Percentiles rank a stretch among this genome's conserved stretches.
These are phyloP conservation scores for Peromyscus eremicus DNA, from an alignment of 2,797 vertebrate species.

Conservation along the genomic window DNA sequence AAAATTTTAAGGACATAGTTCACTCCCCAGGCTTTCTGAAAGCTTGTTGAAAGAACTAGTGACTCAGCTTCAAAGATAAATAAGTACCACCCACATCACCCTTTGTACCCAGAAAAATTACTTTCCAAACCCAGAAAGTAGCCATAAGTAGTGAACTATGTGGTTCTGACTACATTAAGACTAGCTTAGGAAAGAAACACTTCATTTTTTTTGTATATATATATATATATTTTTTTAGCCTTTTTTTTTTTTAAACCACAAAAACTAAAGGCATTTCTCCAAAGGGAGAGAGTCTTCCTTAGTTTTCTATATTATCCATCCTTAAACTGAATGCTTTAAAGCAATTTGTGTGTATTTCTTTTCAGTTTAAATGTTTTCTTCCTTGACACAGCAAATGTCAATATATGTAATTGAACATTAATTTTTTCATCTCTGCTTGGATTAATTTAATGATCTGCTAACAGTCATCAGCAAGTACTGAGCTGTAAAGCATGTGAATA, in stretches of 20 bases:
- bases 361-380: slow-evolving; percentile 17
- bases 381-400: not conserved
- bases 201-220: slow-evolving; percentile 31
- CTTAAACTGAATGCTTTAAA: slow-evolving; percentile 16
- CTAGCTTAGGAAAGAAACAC: not conserved
- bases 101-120: slow-evolving; percentile 58
- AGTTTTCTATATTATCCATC: not conserved
- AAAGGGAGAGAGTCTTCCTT: not conserved
- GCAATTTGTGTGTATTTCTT: not conserved
- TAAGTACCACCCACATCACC: not conserved
- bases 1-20: slow-evolving; percentile 14
- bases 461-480: slow-evolving; percentile 21
- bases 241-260: not conserved
- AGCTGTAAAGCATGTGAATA: slow-evolving; percentile 22
- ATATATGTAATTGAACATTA: slow-evolving; percentile 36
- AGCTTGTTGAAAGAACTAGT: slow-evolving; percentile 62
- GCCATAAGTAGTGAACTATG: not conserved
- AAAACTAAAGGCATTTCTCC: slow-evolving; percentile 15
- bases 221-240: not conserved
- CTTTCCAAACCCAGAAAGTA: slow-evolving; percentile 21
- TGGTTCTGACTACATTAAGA: slow-evolving; percentile 3
- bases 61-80: slow-evolving; percentile 47
- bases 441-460: slow-evolving; percentile 27
- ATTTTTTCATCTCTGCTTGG: slow-evolving; percentile 33
- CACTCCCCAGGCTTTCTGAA: slow-evolving; percentile 52